Percentiles rank a stretch among this genome's conserved stretches.
These are phyloP conservation scores for Chymomyza costata DNA, from an alignment of 1,140 invertebrate species.

Conservation along the genomic window DNA sequence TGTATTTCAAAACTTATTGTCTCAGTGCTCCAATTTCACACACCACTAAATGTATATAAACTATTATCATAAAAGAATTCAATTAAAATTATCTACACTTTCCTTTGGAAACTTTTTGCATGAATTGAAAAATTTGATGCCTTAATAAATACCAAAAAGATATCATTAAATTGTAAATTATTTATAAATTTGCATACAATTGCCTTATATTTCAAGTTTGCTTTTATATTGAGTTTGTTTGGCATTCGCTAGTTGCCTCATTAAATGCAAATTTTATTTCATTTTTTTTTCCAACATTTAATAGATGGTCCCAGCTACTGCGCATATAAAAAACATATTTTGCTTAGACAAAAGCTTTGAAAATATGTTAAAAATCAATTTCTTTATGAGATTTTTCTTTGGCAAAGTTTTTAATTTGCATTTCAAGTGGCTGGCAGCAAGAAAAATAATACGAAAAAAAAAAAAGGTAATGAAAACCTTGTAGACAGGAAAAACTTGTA, in stretches of 20 bases:
- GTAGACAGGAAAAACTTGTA: slow-evolving; percentile 2
- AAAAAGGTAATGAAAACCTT: background rate
- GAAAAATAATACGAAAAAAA: no score
- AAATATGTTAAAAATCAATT: slow-evolving; percentile 44
- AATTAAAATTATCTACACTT: no score
- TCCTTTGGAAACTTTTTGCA: slow-evolving; percentile 23
- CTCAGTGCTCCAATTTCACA: no score
- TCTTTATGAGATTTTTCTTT: slow-evolving; percentile 14
- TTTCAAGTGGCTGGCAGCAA: slow-evolving; percentile 23
- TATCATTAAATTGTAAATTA: slow-evolving; percentile 57
- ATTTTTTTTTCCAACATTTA: slow-evolving; percentile 22
- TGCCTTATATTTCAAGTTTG: slow-evolving; percentile 9
- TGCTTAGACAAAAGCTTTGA: slow-evolving; percentile 39
- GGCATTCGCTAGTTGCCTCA: slow-evolving; percentile 35
- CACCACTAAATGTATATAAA: no score
- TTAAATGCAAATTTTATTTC: slow-evolving; percentile 60
- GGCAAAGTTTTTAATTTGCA: slow-evolving; percentile 40
- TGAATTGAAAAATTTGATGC: slow-evolving; percentile 40
- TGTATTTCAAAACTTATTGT: no score
- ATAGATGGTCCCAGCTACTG: slow-evolving; percentile 5
- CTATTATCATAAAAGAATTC: no score
- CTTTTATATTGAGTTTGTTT: slow-evolving; percentile 2
- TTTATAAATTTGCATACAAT: slow-evolving; percentile 66
- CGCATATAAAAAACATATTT: slow-evolving; percentile 15
- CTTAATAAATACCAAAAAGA: slow-evolving; percentile 27